Evolutionary conservation across 2,888 invertebrate species (phyloP).

Genomic region (Papilio demoleus): DNA sequence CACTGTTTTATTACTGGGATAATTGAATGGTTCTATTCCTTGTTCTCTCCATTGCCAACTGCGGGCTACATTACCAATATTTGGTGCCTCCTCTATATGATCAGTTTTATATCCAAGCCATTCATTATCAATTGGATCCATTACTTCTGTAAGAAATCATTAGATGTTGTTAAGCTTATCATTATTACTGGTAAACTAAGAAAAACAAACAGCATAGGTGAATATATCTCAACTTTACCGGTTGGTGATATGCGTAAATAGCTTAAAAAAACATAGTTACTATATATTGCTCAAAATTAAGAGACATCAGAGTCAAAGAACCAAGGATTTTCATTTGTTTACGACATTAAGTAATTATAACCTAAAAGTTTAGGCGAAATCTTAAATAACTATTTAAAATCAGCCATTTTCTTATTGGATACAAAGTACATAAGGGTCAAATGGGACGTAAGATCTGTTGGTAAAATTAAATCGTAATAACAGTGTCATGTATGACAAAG

Average conservation of each 20-base stretch:
- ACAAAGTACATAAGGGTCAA: slow-evolving; percentile 1
- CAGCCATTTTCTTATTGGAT: slow-evolving; percentile 8
- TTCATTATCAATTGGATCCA: slow-evolving; percentile 76
- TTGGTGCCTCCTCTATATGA: slow-evolving; percentile 65
- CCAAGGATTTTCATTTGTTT: too few relatives aligned
- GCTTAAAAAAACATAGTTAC: neutral
- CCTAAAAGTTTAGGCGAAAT: neutral
- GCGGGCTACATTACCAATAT: slow-evolving; percentile 68
- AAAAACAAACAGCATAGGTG: neutral
- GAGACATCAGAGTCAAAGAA: neutral
- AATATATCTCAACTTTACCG: neutral
- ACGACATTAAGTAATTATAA: neutral
- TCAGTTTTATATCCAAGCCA: slow-evolving; percentile 75
- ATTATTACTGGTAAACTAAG: neutral
- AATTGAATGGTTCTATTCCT: slow-evolving; percentile 69
- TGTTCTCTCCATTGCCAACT: slow-evolving; percentile 79
- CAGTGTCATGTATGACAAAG: slow-evolving; percentile 5
- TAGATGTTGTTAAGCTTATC: neutral
- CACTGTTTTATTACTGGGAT: slow-evolving; percentile 75
- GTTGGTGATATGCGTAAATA: neutral
- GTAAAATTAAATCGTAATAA: slow-evolving; percentile 21
- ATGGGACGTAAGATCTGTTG: neutral
- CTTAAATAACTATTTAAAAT: neutral
- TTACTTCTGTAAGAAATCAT: slow-evolving; percentile 48
- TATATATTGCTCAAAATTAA: neutral